Conservation (phyloP, 2,113 vertebrate species). For the Coracopsis vasa region DNA sequence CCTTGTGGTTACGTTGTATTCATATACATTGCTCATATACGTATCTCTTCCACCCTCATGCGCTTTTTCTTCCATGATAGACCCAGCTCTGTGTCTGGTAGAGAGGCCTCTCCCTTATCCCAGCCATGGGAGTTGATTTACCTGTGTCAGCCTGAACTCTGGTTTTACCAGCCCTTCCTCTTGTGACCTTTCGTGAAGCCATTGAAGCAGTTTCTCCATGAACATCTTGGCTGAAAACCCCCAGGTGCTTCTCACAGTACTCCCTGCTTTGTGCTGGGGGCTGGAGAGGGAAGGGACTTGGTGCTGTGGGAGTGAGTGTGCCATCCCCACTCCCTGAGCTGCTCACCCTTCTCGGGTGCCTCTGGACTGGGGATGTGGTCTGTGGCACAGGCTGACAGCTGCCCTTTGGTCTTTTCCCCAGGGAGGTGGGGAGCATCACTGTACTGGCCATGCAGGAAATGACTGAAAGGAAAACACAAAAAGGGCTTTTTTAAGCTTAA, state of each 20-base stretch:
- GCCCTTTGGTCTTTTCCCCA: too few species aligned
- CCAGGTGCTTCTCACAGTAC: background rate
- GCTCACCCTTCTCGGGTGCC: background rate
- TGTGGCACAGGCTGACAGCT: too few species aligned
- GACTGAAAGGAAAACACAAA: background rate
- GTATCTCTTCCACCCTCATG: fast-evolving
- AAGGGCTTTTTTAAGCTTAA: background rate
- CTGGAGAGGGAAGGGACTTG: background rate
- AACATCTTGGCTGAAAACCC: background rate
- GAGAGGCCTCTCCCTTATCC: background rate
- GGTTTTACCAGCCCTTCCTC: background rate
- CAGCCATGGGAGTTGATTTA: fast-evolving
- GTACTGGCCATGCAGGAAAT: background rate
- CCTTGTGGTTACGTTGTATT: fast-evolving
- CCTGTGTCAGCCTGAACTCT: background rate
- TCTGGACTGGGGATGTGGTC: too few species aligned
- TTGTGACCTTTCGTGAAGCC: background rate
- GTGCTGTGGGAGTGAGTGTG: fast-evolving
- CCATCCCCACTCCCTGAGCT: too few species aligned
- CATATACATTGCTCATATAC: background rate
- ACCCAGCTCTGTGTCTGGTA: background rate
- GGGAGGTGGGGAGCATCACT: background rate
- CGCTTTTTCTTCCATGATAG: background rate
- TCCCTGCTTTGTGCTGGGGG: fast-evolving
- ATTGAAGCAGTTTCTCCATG: background rate